These are phyloP conservation scores for Achroia grisella DNA, from an alignment of 1,140 invertebrate genomes.

Conservation along the genomic window DNA sequence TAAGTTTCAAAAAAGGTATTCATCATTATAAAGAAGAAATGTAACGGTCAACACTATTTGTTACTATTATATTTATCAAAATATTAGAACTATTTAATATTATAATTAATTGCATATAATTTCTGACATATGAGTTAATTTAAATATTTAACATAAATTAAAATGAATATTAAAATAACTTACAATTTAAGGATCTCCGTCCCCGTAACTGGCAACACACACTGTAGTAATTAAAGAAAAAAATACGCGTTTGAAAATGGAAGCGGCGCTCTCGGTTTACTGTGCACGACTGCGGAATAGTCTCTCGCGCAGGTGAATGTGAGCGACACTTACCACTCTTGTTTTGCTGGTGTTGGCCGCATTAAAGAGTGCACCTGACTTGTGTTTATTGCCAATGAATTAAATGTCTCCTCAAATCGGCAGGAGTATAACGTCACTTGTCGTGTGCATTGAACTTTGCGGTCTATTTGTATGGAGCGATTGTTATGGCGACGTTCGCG, in stretches of 20 bases:
- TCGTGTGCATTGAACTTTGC: slow-evolving; percentile 57
- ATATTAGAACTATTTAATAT: too few relatives aligned
- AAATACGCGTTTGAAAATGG: slow-evolving; percentile 30
- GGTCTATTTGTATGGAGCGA: slow-evolving; percentile 39
- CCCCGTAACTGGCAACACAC: slow-evolving; percentile 39
- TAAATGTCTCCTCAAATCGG: slow-evolving; percentile 28
- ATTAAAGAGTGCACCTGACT: slow-evolving; percentile 22
- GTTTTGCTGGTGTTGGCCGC: slow-evolving; percentile 35
- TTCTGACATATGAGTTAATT: background rate
- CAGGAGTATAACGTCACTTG: slow-evolving; percentile 30
- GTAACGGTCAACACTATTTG: slow-evolving; percentile 2
- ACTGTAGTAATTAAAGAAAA: slow-evolving; percentile 29
- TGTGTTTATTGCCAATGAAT: slow-evolving; percentile 16
- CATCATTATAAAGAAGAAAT: slow-evolving; percentile 4
- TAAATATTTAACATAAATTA: background rate
- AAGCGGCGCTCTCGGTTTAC: slow-evolving; percentile 34
- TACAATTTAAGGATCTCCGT: slow-evolving; percentile 24
- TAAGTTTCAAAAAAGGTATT: background rate
- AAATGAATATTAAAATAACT: slow-evolving; percentile 27
- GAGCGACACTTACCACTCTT: slow-evolving; percentile 54
- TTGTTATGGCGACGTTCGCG: slow-evolving; percentile 31
- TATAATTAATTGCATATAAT: background rate
- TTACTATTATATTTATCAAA: too few relatives aligned
- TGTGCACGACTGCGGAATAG: slow-evolving; percentile 46
- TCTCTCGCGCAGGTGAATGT: slow-evolving; percentile 60